Conservation (phyloP, 1,140 invertebrate genomes). For the Teleopsis dalmanni region DNA sequence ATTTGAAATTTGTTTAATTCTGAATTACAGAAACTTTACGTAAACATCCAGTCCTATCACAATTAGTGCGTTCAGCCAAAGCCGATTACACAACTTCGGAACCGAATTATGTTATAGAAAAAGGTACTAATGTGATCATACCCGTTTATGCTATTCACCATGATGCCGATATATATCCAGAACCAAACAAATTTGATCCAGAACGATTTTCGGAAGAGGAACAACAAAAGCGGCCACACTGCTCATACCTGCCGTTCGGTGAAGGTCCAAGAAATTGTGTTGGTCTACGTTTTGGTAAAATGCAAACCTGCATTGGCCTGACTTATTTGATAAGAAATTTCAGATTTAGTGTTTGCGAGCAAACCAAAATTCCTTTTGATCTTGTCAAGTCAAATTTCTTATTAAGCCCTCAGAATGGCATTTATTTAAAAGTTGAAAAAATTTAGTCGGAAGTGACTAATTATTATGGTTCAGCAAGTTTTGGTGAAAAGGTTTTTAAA, state of each 20-base stretch:
- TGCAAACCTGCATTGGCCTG: constrained; percentile 46
- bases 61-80: constrained; percentile 25
- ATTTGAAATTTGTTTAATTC: constrained; percentile 42
- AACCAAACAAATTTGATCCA: constrained; percentile 62
- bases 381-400: constrained; percentile 22
- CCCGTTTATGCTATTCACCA: constrained; percentile 54
- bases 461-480: too few relatives aligned
- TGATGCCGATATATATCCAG: constrained; percentile 55
- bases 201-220: constrained; percentile 55
- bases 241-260: constrained; percentile 50
- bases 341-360: constrained; percentile 15
- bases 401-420: constrained; percentile 29
- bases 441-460: too few relatives aligned
- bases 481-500: too few relatives aligned
- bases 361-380: constrained; percentile 23
- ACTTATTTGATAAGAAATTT: constrained; percentile 21
- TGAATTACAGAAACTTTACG: constrained; percentile 26
- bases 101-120: constrained; percentile 38
- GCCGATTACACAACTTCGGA: constrained; percentile 23
- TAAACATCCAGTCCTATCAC: constrained; percentile 47
- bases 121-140: constrained; percentile 33
- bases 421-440: constrained; percentile 7
- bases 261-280: constrained; percentile 50
- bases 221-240: constrained; percentile 42
- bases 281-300: constrained; percentile 45